Conservation (phyloP, 2,888 invertebrate genomes). For the Acleris cristana region DNA sequence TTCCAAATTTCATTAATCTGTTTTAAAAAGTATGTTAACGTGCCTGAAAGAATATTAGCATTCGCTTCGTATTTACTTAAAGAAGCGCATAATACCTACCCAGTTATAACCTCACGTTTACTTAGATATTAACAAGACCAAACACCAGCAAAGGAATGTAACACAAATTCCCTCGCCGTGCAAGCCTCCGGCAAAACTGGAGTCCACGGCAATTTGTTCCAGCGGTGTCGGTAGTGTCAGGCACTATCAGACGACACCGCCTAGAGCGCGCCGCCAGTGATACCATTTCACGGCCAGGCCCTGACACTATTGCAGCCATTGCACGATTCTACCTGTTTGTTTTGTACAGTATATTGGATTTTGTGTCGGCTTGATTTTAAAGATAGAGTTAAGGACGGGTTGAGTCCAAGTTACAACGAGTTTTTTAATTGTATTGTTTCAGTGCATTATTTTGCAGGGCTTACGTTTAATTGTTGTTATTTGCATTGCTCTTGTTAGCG, state of each 20-base stretch:
- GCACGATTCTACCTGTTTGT: slow-evolving; percentile 47
- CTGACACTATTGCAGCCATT: slow-evolving; percentile 42
- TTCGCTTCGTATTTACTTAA: no score
- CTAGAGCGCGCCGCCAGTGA: slow-evolving; percentile 40
- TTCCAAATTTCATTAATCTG: no score
- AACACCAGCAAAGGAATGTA: slow-evolving; percentile 29
- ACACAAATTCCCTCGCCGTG: slow-evolving; percentile 36
- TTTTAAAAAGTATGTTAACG: no score
- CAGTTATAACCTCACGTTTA: background rate
- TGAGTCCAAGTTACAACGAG: background rate
- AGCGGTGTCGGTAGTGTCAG: slow-evolving; percentile 48
- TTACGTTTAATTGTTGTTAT: no score
- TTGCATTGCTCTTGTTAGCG: no score
- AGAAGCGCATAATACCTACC: slow-evolving; percentile 1
- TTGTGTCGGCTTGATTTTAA: slow-evolving; percentile 51
- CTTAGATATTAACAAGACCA: slow-evolving; percentile 36
- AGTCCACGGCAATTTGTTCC: slow-evolving; percentile 52
- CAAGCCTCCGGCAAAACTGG: slow-evolving; percentile 39
- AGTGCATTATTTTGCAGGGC: no score
- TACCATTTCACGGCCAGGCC: slow-evolving; percentile 51
- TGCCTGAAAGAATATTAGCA: no score
- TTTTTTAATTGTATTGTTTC: background rate
- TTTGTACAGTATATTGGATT: slow-evolving; percentile 54
- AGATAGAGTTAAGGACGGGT: slow-evolving; percentile 32
- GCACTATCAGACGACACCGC: slow-evolving; percentile 49